phyloP scores from a whole-genome alignment of 2,797 vertebrate genomes.

The Bradypodion ventrale region DNA sequence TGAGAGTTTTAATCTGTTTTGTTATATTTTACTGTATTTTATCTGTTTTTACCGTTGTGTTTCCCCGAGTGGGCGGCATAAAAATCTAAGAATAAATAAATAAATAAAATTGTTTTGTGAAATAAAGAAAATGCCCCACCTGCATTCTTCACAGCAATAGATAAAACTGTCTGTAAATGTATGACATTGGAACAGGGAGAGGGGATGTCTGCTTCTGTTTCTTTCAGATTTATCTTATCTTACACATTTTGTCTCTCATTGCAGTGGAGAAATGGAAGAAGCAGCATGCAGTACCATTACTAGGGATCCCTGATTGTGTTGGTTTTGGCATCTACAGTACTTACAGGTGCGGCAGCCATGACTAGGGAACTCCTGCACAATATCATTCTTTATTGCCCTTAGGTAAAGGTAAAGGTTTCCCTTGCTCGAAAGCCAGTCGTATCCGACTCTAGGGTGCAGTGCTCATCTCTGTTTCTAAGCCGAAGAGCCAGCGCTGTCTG shows the following conservation, averaged over 20 bases:
- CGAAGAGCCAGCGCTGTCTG: too few species aligned
- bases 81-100: too few species aligned
- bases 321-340: conserved; percentile 88
- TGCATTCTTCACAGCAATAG: background rate
- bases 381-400: background rate
- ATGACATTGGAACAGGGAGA: background rate
- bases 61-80: too few species aligned
- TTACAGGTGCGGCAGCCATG: conserved; percentile 82
- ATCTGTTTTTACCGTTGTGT: too few species aligned
- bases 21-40: too few species aligned
- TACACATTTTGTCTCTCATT: conserved; percentile 40
- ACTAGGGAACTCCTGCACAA: background rate
- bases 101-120: background rate
- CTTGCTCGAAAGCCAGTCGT: too few species aligned
- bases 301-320: conserved; percentile 87
- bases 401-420: too few species aligned
- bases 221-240: background rate
- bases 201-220: background rate
- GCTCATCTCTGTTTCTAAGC: too few species aligned
- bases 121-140: background rate
- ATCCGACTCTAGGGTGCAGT: too few species aligned
- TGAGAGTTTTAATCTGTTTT: too few species aligned
- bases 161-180: background rate
- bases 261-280: conserved; percentile 93
- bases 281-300: conserved; percentile 73